A percentile compares a stretch with the other conserved stretches of the same genome.
phyloP scores from a whole-genome alignment of 2,113 vertebrate genomes.

The Rhabdornis inornatus region DNA sequence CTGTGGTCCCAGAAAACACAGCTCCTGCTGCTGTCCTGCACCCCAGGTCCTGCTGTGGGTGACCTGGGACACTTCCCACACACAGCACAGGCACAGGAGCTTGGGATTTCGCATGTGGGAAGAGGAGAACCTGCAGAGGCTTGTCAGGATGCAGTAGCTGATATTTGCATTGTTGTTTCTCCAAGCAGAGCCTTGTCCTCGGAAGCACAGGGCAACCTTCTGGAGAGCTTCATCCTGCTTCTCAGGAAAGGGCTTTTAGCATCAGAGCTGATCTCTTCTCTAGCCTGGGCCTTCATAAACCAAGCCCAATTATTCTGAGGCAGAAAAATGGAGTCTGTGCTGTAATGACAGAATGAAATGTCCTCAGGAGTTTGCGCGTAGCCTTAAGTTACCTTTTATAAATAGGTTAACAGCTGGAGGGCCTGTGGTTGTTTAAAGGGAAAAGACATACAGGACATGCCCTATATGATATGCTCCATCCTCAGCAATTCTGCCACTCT shows the following conservation, averaged over 20 bases:
- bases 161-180: accelerated
- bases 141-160: background rate
- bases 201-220: background rate
- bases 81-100: background rate
- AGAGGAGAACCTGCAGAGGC: background rate
- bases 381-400: conserved; percentile 27
- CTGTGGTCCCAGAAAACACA: background rate
- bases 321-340: background rate
- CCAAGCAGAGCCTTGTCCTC: background rate
- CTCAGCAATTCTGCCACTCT: conserved; percentile 15
- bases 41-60: background rate
- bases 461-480: background rate
- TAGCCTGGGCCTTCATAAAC: background rate
- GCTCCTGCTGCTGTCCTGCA: background rate
- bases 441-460: background rate
- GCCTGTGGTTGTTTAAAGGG: background rate
- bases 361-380: background rate
- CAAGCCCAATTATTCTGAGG: background rate
- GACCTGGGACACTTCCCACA: background rate
- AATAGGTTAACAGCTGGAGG: conserved; percentile 55
- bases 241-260: background rate
- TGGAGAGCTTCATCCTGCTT: background rate
- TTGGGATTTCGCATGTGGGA: accelerated
- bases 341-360: background rate
- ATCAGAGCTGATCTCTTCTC: background rate